Base-by-base conservation (phyloP, 2,113 vertebrate genomes). In the Halcyon malimbica region DNA sequence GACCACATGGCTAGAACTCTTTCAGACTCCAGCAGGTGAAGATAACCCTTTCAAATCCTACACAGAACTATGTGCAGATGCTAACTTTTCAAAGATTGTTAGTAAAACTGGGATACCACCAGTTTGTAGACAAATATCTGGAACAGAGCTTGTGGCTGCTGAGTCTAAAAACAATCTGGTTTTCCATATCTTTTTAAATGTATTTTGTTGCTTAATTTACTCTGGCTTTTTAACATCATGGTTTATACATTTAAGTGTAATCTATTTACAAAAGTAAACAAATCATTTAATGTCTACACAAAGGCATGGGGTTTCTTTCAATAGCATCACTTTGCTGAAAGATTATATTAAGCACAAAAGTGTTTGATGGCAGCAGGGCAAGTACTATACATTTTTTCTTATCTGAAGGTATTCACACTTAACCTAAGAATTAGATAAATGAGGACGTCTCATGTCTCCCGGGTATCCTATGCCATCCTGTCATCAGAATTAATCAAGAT, bases 331-430 rank as follows among this genome's bases (percentile, higher is more conserved):
- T 89, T 94, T 67, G 25, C 70, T 63, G 60, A 83, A 93, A 87
- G 68, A 88, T 51, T 76, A 42, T 75, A 67, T 33, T 65, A 51
- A 83, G 69, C 70, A 89, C 14, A 20, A 73, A 95, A 95, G 63
- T 92, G 62, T 96, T 93, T 95, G 94, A 96, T 97, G 93, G 88
- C 67, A 65, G 83, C 74, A 87, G 91, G 93, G 91, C 94, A 95
- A 96, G 95, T 67, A 60, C 89, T 90, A 89, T 87, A 80, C 92
- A 88, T 80, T 84, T 94, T 95, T 97, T 93, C 81, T 82, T 92
- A 94, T 93, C 97, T 97, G 94, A 93, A 97, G 97, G 96, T 96
- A 97, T 97, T 97, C 97, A 95, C 93, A 93, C 90, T 97, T 96
- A 97, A 97, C 93, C 81, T 69, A 85, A 94, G 95, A 91, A 94